Evolutionary conservation across 2,113 vertebrate genomes (phyloP).

Genomic region (Grammomys dolichurus): DNA sequence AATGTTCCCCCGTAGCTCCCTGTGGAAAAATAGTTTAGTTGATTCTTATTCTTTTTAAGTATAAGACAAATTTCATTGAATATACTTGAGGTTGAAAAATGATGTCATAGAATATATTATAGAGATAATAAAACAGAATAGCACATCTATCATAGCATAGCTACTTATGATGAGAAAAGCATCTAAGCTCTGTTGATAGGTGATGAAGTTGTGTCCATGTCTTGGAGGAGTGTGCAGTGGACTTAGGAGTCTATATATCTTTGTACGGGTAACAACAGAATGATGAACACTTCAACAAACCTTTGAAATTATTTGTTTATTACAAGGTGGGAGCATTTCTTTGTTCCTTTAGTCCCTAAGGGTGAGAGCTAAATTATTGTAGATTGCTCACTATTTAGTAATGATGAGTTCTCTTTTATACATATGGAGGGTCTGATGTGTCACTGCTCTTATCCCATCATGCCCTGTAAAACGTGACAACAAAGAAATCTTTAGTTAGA

Average conservation of each 20-base stretch:
- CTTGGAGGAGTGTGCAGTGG: neutral
- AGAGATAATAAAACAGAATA: neutral
- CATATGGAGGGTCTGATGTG: neutral
- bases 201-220: neutral
- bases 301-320: constrained; percentile 13
- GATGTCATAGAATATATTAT: neutral
- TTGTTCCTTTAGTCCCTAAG: neutral
- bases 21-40: neutral
- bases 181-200: neutral
- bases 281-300: neutral
- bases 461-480: neutral
- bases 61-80: neutral
- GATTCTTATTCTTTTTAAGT: neutral
- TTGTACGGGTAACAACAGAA: neutral
- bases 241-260: neutral
- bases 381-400: neutral
- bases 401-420: neutral
- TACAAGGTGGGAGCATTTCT: constrained; percentile 1
- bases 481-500: constrained; percentile 27
- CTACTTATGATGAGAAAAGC: neutral
- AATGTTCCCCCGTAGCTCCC: neutral
- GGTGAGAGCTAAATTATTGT: neutral
- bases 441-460: neutral
- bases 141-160: neutral
- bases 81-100: neutral